These are phyloP conservation scores for Creontiades dilutus DNA, from an alignment of 2,888 invertebrate species.

Conservation along the genomic window DNA sequence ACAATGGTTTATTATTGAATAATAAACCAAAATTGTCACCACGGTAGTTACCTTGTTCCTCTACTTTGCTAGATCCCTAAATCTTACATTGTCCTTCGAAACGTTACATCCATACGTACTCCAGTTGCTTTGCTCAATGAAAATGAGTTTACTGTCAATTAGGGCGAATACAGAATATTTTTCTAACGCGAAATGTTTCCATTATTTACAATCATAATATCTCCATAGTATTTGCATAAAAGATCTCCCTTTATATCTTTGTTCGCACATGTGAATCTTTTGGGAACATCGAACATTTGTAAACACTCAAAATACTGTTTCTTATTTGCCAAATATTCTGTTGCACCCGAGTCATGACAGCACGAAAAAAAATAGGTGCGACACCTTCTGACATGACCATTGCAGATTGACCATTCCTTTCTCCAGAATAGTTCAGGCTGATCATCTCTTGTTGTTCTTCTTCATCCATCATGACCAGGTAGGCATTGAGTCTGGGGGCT, in stretches of 20 bases:
- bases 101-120: neutral
- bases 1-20: no score
- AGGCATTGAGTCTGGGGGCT: neutral
- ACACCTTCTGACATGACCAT: neutral
- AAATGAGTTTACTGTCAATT: neutral
- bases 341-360: neutral
- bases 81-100: neutral
- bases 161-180: neutral
- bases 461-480: neutral
- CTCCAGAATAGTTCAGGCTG: neutral
- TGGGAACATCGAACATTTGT: neutral
- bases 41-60: no score
- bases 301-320: neutral
- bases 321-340: neutral
- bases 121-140: neutral
- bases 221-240: neutral
- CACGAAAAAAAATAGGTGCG: neutral
- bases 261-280: neutral
- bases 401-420: neutral
- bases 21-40: no score
- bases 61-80: no score
- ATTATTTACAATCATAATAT: neutral
- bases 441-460: neutral
- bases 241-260: neutral
- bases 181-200: neutral